These are phyloP conservation scores for Eudasyphora cyanicolor DNA, from an alignment of 2,888 invertebrate species.

Conservation along the genomic window DNA sequence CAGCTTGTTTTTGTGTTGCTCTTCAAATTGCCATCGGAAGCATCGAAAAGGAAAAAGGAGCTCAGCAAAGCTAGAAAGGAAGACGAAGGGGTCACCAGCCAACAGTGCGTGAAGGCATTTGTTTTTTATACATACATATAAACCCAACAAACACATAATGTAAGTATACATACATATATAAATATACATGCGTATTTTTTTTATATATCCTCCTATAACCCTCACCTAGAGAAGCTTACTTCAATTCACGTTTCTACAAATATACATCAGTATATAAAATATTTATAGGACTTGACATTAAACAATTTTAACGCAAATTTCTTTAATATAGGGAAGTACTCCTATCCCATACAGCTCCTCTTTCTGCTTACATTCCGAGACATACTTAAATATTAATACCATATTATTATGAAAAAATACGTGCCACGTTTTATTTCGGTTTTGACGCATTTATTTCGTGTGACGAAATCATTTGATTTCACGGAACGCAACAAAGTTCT, in stretches of 20 bases:
- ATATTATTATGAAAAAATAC: neutral
- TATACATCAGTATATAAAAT: neutral
- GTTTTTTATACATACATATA: neutral
- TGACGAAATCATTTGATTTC: neutral
- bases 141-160: slow-evolving; percentile 18
- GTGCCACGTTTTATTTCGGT: neutral
- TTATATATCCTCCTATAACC: too few relatives aligned
- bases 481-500: neutral
- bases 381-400: neutral
- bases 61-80: neutral
- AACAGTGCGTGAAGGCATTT: slow-evolving; percentile 42
- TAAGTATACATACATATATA: slow-evolving; percentile 18
- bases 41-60: neutral
- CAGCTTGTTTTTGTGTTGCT: neutral
- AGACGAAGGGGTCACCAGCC: neutral
- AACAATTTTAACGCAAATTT: neutral
- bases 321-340: too few relatives aligned
- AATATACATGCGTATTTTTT: neutral
- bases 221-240: too few relatives aligned
- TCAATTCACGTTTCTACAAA: neutral
- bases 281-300: slow-evolving; percentile 8
- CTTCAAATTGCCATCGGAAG: neutral
- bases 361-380: too few relatives aligned
- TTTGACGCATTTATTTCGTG: neutral
- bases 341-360: too few relatives aligned